phyloP scores from a whole-genome alignment of 2,113 vertebrate species.

The Sclerurus mexicanus region DNA sequence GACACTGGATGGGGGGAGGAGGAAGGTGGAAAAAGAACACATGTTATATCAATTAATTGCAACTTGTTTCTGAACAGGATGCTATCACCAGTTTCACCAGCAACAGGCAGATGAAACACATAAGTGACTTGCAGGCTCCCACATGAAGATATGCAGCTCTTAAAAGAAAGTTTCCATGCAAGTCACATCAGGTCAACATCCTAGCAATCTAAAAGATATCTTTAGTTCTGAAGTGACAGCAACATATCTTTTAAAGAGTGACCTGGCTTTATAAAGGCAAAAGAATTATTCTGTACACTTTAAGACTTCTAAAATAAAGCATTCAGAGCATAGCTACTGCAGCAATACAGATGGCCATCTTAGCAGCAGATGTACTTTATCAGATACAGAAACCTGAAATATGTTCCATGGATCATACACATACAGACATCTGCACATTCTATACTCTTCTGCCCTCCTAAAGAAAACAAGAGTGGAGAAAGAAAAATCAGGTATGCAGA shows the following conservation, averaged over 20 bases:
- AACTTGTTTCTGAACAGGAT: background rate
- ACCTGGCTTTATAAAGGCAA: background rate
- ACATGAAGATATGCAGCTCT: background rate
- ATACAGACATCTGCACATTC: background rate
- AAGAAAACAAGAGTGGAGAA: background rate
- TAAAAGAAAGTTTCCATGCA: background rate
- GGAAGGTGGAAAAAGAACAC: background rate
- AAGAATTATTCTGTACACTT: background rate
- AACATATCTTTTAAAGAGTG: background rate
- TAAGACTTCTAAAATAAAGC: background rate
- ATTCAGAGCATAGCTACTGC: background rate
- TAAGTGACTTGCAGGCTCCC: background rate
- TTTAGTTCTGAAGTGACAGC: background rate
- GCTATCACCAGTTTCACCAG: background rate
- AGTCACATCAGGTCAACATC: background rate
- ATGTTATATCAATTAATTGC: background rate
- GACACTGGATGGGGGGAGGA: background rate
- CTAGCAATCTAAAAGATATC: background rate
- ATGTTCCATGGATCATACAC: background rate
- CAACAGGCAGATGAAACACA: background rate
- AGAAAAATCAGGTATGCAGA: background rate
- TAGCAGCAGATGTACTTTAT: background rate
- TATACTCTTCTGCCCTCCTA: background rate
- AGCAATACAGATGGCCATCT: background rate
- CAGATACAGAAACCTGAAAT: background rate